Conservation (phyloP, 2,113 vertebrate species). For the Cygnus buccinator region DNA sequence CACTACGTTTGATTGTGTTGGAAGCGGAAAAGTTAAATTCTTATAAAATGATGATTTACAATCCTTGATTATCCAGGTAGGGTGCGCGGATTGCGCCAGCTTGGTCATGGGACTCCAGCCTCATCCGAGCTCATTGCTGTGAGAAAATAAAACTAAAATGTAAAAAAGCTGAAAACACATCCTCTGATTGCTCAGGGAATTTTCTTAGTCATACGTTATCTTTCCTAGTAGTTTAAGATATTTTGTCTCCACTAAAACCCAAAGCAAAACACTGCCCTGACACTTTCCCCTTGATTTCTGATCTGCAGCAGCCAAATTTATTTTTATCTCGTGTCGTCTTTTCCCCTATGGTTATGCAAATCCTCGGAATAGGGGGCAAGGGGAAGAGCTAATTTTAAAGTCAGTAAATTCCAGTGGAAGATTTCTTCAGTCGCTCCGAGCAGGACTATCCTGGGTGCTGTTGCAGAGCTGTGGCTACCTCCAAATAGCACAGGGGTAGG, state of each 20-base stretch:
- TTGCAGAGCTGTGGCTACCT: conserved; percentile 38
- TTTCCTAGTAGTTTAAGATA: conserved; percentile 61
- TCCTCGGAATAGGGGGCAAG: conserved; percentile 55
- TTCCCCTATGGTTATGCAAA: conserved; percentile 69
- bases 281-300: conserved; percentile 71
- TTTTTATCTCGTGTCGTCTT: conserved; percentile 64
- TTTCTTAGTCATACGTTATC: conserved; percentile 66
- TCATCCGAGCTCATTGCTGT: conserved; percentile 69
- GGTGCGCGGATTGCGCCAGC: conserved; percentile 61
- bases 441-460: conserved; percentile 37
- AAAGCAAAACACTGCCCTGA: conserved; percentile 68
- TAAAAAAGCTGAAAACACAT: conserved; percentile 71
- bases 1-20: conserved; percentile 81
- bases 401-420: conserved; percentile 49
- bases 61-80: conserved; percentile 79
- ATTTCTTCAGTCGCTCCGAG: background rate
- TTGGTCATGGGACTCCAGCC: conserved; percentile 69
- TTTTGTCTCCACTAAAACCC: conserved; percentile 73
- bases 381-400: conserved; percentile 73
- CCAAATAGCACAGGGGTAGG: conserved; percentile 44
- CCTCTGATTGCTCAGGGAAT: conserved; percentile 73
- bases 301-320: conserved; percentile 19
- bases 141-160: conserved; percentile 74
- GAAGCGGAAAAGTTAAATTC: conserved; percentile 81
- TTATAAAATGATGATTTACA: conserved; percentile 81